Evolutionary conservation across 2,113 vertebrate genomes (phyloP), one percentile per base, ranked within the genome.

Genomic region (Clupea harengus): DNA sequence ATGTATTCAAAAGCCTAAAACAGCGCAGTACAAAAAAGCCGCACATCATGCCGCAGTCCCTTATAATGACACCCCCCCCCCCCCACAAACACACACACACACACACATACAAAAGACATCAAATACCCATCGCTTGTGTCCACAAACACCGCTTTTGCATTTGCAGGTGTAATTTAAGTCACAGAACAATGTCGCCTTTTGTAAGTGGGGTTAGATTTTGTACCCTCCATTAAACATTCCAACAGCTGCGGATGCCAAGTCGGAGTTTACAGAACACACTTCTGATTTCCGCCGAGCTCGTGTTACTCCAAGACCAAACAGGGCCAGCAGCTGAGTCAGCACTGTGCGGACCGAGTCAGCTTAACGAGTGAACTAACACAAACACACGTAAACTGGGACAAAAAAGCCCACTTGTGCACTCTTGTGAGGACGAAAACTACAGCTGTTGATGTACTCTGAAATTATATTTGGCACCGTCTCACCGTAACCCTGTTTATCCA

Each of bases 41-140:
- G 25, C n/a, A 25, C 9, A 28, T 4, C 7, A 72, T 72, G 2
- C 60, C 8, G 18, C 60, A 64, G 60, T 6, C 32, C 5, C 9
- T 28, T 28, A 32, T 72, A 32, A 72, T 32, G 64, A 72, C 81
- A 82, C 81, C 49, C 49, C 46, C 52, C 45, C 82, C 45, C 50
- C 45, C 82, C 64, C 52, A 60, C 52, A 60, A 32, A 60, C 54
- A 83, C 52, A 60, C 82, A 64, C 54, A 83, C 45, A 85, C 84
- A 81, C 20, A 60, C 82, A 32, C 28, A 83, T 9, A 50, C 60
- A 85, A 22, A 46, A 60, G 17, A 60, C 54, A 28, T 67, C 60
- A 72, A 72, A 72, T 28, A 72, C n/a, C 10, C 64, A 72, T 72
- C n/a, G 11, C 64, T 72, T 25, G 4, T 72, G 32, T 32, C 2